Percentiles rank a stretch among this genome's conserved stretches.
Conservation (phyloP, 2,797 vertebrate species). For the Percopsis omiscomaycus region DNA sequence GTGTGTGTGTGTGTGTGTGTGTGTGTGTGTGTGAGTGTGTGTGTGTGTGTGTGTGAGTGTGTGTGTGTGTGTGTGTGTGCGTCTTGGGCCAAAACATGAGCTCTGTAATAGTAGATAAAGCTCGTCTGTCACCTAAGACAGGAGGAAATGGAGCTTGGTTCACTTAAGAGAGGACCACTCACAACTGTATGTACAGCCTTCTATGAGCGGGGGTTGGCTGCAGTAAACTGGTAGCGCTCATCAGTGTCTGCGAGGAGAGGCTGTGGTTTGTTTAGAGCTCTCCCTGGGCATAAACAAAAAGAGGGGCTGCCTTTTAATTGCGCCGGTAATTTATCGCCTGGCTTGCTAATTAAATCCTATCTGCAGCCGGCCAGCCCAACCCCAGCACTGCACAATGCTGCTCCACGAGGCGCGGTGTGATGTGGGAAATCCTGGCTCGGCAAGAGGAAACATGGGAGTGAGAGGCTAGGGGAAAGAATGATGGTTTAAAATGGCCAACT, state of each 20-base stretch:
- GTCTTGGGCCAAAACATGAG: conserved; percentile 46
- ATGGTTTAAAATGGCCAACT: conserved; percentile 23
- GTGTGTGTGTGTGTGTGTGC: neutral
- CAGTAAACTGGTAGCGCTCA: conserved; percentile 27
- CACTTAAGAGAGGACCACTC: conserved; percentile 50
- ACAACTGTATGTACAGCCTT: conserved; percentile 58
- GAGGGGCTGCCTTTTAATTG: conserved; percentile 52
- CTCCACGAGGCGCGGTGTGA: conserved; percentile 13
- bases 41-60: neutral
- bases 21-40: neutral
- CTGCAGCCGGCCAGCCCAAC: conserved; percentile 43
- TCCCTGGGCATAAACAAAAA: conserved; percentile 54
- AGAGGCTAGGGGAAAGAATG: conserved; percentile 1
- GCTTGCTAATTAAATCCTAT: conserved; percentile 66
- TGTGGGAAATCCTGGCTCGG: conserved; percentile 30
- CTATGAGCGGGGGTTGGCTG: conserved; percentile 24
- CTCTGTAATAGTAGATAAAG: conserved; percentile 65
- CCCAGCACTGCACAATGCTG: conserved; percentile 32
- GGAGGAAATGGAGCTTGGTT: conserved; percentile 64
- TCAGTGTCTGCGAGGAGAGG: conserved; percentile 20
- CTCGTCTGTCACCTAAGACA: conserved; percentile 46
- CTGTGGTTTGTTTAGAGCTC: conserved; percentile 36
- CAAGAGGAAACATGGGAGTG: conserved; percentile 19
- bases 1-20: no score
- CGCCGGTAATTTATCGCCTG: conserved; percentile 58